These are phyloP conservation scores for Venturia canescens DNA, from an alignment of 1,140 invertebrate species.

Conservation along the genomic window DNA sequence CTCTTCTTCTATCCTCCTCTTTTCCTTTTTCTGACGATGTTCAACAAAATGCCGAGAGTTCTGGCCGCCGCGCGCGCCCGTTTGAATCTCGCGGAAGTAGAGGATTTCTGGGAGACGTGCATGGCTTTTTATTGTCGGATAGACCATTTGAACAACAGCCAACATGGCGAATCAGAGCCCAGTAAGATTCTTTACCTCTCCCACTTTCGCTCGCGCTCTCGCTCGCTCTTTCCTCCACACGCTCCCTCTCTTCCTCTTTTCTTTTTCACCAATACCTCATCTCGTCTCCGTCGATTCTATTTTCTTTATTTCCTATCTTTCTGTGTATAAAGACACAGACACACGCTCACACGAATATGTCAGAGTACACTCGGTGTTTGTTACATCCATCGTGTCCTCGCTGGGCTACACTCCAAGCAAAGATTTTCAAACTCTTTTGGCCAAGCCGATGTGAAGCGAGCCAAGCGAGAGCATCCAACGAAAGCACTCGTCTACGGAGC, in stretches of 20 bases:
- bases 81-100: conserved; percentile 68
- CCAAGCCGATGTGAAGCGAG: neutral
- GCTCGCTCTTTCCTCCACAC: neutral
- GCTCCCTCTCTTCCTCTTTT: neutral
- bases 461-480: conserved; percentile 29
- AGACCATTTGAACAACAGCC: conserved; percentile 74
- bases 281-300: conserved; percentile 34
- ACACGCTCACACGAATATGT: neutral
- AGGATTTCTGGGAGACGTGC: conserved; percentile 68
- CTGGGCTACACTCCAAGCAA: neutral
- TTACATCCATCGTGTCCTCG: neutral
- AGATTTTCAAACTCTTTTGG: neutral
- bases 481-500: conserved; percentile 35
- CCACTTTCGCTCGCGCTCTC: conserved; percentile 24
- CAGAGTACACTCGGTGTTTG: neutral
- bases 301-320: conserved; percentile 17
- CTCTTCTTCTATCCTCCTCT: conserved; percentile 7
- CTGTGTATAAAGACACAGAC: too few relatives aligned
- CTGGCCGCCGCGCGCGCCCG: conserved; percentile 49
- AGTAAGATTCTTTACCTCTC: conserved; percentile 7
- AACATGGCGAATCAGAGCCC: conserved; percentile 66
- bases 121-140: conserved; percentile 72
- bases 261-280: neutral
- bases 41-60: conserved; percentile 30
- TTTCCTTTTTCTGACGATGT: neutral